These are phyloP conservation scores for Excalfactoria chinensis DNA, from an alignment of 2,113 vertebrate genomes.

Conservation along the genomic window DNA sequence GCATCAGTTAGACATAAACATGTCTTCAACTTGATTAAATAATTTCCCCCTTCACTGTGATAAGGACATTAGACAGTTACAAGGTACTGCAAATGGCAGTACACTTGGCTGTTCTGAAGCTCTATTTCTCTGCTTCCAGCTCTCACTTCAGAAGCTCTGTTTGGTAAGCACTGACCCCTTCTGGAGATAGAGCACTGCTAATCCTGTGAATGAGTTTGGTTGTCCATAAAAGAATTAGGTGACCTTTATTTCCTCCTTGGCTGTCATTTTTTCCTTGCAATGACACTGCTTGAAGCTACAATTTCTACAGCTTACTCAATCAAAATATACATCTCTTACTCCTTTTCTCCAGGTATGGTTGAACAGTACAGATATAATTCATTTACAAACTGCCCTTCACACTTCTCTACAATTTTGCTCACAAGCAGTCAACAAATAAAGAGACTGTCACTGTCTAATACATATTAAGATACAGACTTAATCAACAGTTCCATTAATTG, in stretches of 20 bases:
- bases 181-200: neutral
- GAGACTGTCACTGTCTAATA: neutral
- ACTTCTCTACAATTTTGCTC: constrained; percentile 6
- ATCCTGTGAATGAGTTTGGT: neutral
- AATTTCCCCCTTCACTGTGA: no score
- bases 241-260: neutral
- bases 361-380: neutral
- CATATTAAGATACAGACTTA: neutral
- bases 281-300: neutral
- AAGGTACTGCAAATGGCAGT: neutral
- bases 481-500: neutral
- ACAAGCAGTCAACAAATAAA: constrained; percentile 15
- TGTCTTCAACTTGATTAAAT: neutral
- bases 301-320: constrained; percentile 22
- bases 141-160: neutral
- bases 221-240: neutral
- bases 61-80: neutral
- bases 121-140: neutral
- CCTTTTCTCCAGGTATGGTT: neutral
- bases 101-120: neutral
- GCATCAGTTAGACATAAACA: neutral
- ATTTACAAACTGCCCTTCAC: neutral
- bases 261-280: neutral
- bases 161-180: neutral
- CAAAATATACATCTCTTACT: neutral